Percentiles rank a stretch among this genome's conserved stretches.
These are phyloP conservation scores for Thaumetopoea pityocampa DNA, from an alignment of 1,140 invertebrate species.

Conservation along the genomic window DNA sequence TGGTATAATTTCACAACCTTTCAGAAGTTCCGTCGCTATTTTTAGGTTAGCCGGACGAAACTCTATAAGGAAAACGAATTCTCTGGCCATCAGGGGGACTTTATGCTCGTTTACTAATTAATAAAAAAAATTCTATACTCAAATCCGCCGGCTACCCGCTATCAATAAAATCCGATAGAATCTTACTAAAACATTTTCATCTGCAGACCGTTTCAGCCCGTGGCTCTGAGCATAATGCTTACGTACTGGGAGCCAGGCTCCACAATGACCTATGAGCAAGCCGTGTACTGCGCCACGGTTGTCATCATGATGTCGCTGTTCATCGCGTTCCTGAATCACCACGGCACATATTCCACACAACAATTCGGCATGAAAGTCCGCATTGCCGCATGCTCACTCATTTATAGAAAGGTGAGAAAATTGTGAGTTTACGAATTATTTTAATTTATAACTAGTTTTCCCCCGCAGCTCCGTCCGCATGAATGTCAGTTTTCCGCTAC, in stretches of 20 bases:
- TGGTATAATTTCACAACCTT: no score
- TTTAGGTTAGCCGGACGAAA: no score
- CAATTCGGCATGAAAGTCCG: conserved; percentile 76
- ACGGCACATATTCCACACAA: conserved; percentile 62
- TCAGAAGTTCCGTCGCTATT: no score
- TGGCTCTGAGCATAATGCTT: conserved; percentile 63
- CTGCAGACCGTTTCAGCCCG: conserved; percentile 66
- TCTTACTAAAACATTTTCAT: conserved; percentile 22
- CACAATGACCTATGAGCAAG: conserved; percentile 58
- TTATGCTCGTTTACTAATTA: no score
- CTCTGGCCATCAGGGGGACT: no score
- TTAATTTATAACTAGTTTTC: no score
- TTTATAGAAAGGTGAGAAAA: conserved; percentile 77
- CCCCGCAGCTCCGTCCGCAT: no score
- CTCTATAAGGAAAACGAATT: no score
- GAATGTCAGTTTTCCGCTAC: no score
- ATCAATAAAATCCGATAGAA: conserved; percentile 7
- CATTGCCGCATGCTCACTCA: conserved; percentile 77
- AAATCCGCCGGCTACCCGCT: no score
- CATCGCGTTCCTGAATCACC: conserved; percentile 65
- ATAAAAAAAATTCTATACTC: no score
- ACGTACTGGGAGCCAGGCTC: conserved; percentile 64
- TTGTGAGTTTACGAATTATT: no score
- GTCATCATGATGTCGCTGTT: conserved; percentile 64
- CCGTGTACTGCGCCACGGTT: conserved; percentile 56